phyloP scores from a whole-genome alignment of 2,888 invertebrate species.

The Catocala sponsa region DNA sequence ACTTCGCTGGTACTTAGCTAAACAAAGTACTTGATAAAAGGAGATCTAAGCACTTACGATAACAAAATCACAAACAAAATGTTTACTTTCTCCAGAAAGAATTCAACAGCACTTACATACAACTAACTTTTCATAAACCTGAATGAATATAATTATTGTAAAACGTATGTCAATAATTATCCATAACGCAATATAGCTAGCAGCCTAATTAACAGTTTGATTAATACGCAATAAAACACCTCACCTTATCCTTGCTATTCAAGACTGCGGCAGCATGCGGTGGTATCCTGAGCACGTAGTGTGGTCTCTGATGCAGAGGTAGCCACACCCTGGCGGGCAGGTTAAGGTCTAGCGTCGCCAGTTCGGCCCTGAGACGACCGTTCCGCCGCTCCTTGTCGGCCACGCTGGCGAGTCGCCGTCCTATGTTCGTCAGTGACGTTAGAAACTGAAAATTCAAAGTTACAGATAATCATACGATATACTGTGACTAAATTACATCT shows the following conservation, averaged over 20 bases:
- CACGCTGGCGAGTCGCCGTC: constrained; percentile 77
- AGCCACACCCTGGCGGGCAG: constrained; percentile 99
- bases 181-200: no score
- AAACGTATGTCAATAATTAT: no score
- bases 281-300: constrained; percentile 98
- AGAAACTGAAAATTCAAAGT: constrained; percentile 71
- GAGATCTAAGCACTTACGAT: no score
- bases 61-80: no score
- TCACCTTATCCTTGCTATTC: constrained; percentile 98
- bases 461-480: constrained; percentile 13
- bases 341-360: constrained; percentile 97
- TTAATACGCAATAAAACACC: background rate
- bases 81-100: no score
- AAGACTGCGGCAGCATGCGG: constrained; percentile 99
- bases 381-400: constrained; percentile 94
- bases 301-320: constrained; percentile 95
- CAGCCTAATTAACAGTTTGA: no score
- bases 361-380: constrained; percentile 96
- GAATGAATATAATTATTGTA: no score
- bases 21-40: no score
- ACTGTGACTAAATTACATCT: no score
- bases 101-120: no score
- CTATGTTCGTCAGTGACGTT: constrained; percentile 77
- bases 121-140: no score
- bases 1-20: no score